Conservation (phyloP, 2,797 vertebrate species). For the Podarcis lilfordi region DNA sequence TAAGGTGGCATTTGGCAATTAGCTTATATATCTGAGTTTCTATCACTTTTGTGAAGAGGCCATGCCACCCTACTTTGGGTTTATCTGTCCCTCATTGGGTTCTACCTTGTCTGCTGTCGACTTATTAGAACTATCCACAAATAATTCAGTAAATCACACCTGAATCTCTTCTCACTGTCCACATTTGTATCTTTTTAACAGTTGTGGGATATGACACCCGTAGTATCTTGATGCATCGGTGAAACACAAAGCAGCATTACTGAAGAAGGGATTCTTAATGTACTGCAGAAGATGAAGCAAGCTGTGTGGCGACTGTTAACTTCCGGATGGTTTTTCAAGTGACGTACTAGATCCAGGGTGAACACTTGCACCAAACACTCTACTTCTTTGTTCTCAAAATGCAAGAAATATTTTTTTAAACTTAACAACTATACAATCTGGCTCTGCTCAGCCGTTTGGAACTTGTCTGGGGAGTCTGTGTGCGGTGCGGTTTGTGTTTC, state of each 20-base stretch:
- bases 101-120: background rate
- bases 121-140: background rate
- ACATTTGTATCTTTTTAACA: slow-evolving; percentile 68
- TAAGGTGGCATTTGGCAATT: no score
- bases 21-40: no score
- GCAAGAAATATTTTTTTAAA: slow-evolving; percentile 78
- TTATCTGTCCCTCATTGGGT: no score
- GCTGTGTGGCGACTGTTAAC: background rate
- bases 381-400: slow-evolving; percentile 66
- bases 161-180: background rate
- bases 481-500: slow-evolving; percentile 67
- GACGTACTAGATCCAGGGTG: slow-evolving; percentile 53
- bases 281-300: slow-evolving; percentile 56
- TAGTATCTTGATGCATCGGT: slow-evolving; percentile 87
- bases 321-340: slow-evolving; percentile 41
- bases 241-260: slow-evolving; percentile 53
- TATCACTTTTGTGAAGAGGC: no score
- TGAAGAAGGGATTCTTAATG: slow-evolving; percentile 60
- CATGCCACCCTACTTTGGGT: no score
- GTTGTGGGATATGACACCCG: slow-evolving; percentile 98
- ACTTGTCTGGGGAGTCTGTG: slow-evolving; percentile 58
- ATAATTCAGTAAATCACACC: background rate
- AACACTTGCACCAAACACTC: slow-evolving; percentile 64
- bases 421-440: slow-evolving; percentile 70
- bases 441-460: slow-evolving; percentile 60